Evolutionary conservation across 2,113 vertebrate genomes (phyloP).

Genomic region (Archocentrus centrarchus): DNA sequence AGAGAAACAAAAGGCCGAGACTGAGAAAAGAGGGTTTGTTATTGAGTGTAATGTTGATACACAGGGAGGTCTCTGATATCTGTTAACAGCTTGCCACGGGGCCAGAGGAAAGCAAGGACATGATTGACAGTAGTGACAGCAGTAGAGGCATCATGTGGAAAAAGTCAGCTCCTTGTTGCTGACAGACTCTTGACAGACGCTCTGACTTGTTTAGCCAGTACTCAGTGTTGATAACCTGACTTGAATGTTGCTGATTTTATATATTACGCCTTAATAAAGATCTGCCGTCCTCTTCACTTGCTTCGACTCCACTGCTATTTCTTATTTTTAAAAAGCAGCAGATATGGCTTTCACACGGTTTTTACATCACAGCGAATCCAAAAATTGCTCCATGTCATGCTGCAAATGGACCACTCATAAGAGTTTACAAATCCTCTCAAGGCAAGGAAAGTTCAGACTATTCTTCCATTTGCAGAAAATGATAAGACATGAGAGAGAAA

Average conservation of each 20-base stretch:
- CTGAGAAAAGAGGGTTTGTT: slow-evolving; percentile 1
- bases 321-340: neutral
- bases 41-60: slow-evolving; percentile 38
- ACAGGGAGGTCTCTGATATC: slow-evolving; percentile 43
- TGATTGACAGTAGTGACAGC: slow-evolving; percentile 57
- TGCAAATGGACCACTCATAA: neutral
- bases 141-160: slow-evolving; percentile 8
- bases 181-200: slow-evolving; percentile 39
- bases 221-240: neutral
- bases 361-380: neutral
- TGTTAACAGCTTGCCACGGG: slow-evolving; percentile 45
- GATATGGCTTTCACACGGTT: neutral
- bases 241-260: slow-evolving; percentile 17
- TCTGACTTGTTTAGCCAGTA: slow-evolving; percentile 8
- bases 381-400: neutral
- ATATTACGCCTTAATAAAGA: slow-evolving; percentile 22
- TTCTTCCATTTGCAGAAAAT: slow-evolving; percentile 6
- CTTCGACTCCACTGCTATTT: neutral
- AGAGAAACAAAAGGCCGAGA: slow-evolving; percentile 16
- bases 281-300: slow-evolving; percentile 5
- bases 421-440: slow-evolving; percentile 19
- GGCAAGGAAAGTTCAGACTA: slow-evolving; percentile 1
- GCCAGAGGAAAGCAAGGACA: slow-evolving; percentile 6
- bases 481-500: neutral
- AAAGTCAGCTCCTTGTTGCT: slow-evolving; percentile 20